These are phyloP conservation scores for Furcifer pardalis DNA, from an alignment of 2,797 vertebrate genomes.

Conservation along the genomic window DNA sequence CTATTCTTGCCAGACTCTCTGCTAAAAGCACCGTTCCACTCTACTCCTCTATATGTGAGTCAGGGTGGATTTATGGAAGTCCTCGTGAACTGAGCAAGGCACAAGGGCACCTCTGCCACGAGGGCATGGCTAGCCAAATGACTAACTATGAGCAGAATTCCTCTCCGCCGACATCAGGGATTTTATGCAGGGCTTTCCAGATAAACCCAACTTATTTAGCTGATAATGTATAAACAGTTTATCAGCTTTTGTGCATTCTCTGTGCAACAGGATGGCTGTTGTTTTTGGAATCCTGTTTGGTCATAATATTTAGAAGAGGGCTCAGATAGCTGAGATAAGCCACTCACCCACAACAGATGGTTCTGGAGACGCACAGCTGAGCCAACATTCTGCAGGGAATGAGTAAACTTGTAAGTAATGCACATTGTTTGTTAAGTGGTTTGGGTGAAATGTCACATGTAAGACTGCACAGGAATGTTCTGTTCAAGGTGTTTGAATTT, in stretches of 20 bases:
- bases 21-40: background rate
- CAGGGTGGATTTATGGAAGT: constrained; percentile 27
- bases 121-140: constrained; percentile 20
- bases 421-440: constrained; percentile 71
- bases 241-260: constrained; percentile 76
- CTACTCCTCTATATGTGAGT: background rate
- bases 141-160: constrained; percentile 58
- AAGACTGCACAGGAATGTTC: constrained; percentile 71
- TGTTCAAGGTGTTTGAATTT: constrained; percentile 76
- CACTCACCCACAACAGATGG: constrained; percentile 77
- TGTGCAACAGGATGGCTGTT: constrained; percentile 78
- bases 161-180: constrained; percentile 63
- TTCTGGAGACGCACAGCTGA: constrained; percentile 58
- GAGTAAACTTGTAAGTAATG: constrained; percentile 74
- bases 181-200: constrained; percentile 70
- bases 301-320: constrained; percentile 78
- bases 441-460: constrained; percentile 72
- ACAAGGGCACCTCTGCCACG: fast-evolving
- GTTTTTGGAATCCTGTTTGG: constrained; percentile 78
- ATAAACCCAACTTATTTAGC: constrained; percentile 76
- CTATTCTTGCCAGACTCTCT: background rate
- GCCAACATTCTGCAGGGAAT: constrained; percentile 76
- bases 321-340: constrained; percentile 77
- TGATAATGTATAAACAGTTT: constrained; percentile 75
- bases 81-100: constrained; percentile 30